Conservation (phyloP, 2,113 vertebrate genomes). For the Nycticryphes semicollaris region DNA sequence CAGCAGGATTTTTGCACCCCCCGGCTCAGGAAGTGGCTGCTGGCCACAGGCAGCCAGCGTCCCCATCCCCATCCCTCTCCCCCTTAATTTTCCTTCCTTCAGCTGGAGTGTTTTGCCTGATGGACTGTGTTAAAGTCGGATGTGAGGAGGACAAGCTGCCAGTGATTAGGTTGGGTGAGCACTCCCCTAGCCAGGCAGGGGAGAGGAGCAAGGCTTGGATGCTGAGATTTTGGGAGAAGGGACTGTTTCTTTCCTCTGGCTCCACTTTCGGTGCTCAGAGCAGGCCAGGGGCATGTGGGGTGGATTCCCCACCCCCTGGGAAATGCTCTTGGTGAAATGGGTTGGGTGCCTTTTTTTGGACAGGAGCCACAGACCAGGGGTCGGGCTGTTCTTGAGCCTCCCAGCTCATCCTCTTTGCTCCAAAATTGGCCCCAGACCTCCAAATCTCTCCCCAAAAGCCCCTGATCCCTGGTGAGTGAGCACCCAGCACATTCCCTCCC, state of each 20-base stretch:
- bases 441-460: not conserved
- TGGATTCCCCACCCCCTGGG: not conserved
- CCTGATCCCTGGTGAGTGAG: rapidly evolving
- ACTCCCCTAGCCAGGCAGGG: not conserved
- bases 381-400: not conserved
- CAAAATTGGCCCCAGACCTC: rapidly evolving
- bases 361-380: rapidly evolving
- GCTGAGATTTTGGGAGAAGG: rapidly evolving
- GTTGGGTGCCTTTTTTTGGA: not conserved
- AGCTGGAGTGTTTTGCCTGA: rapidly evolving
- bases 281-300: rapidly evolving
- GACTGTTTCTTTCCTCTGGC: not conserved
- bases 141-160: not conserved
- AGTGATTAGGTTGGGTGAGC: not conserved
- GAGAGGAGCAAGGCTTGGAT: not conserved
- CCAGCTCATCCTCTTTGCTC: not conserved
- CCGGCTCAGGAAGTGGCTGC: not conserved
- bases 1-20: not conserved
- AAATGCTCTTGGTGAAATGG: rapidly evolving
- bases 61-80: not conserved
- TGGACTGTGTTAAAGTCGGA: not conserved
- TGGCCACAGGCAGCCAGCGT: not conserved
- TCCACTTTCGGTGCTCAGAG: not conserved
- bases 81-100: not conserved
- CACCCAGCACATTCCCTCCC: rapidly evolving